A percentile compares a stretch with the other conserved stretches of the same genome.
Evolutionary conservation across 2,797 vertebrate species (phyloP).

Genomic region (Argentina silus): DNA sequence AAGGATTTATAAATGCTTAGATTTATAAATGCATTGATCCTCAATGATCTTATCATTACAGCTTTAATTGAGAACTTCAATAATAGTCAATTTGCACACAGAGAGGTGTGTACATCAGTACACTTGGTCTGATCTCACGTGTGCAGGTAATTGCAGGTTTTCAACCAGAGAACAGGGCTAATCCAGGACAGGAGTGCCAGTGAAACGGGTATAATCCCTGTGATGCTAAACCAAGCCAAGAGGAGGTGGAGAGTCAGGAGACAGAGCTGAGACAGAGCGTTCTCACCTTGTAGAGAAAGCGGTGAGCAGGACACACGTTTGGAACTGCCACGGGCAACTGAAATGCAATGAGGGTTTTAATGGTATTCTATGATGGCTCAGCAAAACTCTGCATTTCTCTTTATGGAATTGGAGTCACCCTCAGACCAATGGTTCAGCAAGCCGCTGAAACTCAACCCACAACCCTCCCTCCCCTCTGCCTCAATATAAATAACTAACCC

Average conservation of each 20-base stretch:
- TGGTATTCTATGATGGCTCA: conserved; percentile 54
- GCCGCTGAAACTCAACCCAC: conserved; percentile 42
- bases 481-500: conserved; percentile 48
- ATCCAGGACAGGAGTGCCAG: not conserved
- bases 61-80: not conserved
- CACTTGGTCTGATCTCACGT: conserved; percentile 10
- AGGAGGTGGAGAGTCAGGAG: conserved; percentile 10
- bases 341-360: conserved; percentile 48
- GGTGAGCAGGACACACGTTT: conserved; percentile 21
- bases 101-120: not conserved
- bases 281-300: conserved; percentile 38
- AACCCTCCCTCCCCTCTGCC: conserved; percentile 25
- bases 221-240: conserved; percentile 16
- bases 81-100: not conserved
- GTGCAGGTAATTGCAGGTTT: conserved; percentile 12
- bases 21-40: not conserved
- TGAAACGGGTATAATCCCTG: conserved; percentile 36
- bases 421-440: conserved; percentile 47
- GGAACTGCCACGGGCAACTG: conserved; percentile 30
- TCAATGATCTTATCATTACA: not conserved
- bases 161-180: not conserved
- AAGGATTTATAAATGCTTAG: too few relatives aligned
- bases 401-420: conserved; percentile 44
- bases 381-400: conserved; percentile 51
- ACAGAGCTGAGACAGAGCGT: conserved; percentile 15